Percentiles rank a stretch among this genome's conserved stretches.
Evolutionary conservation across 1,140 invertebrate species (phyloP).

Genomic region (Drosophila santomea): DNA sequence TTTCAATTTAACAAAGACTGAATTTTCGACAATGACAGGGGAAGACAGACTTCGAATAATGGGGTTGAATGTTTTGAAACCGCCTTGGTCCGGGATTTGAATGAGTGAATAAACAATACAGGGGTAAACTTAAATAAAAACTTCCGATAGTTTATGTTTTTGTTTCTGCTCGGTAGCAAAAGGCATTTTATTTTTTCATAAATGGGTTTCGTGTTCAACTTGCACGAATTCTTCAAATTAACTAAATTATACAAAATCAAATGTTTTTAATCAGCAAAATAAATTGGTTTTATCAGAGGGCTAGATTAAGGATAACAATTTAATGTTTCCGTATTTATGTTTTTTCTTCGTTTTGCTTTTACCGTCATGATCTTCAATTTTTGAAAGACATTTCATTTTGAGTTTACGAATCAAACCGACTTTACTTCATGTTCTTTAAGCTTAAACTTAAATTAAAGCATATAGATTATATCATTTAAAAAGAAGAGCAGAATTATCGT

Average conservation of each 20-base stretch:
- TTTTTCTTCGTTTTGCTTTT: slow-evolving; percentile 13
- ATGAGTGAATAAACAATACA: slow-evolving; percentile 9
- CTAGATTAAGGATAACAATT: slow-evolving; percentile 50
- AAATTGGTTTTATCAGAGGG: slow-evolving; percentile 25
- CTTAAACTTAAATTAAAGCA: slow-evolving; percentile 66
- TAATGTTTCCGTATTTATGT: slow-evolving; percentile 22
- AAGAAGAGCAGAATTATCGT: slow-evolving; percentile 39
- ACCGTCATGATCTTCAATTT: slow-evolving; percentile 11
- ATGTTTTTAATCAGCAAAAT: slow-evolving; percentile 36
- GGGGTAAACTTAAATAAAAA: slow-evolving; percentile 20
- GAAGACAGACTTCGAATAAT: slow-evolving; percentile 2
- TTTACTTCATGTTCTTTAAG: slow-evolving; percentile 42
- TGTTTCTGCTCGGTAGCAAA: slow-evolving; percentile 64
- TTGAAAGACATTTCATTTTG: slow-evolving; percentile 24
- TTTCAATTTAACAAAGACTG: slow-evolving; percentile 59
- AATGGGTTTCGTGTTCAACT: slow-evolving; percentile 25
- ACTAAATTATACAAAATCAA: slow-evolving; percentile 61
- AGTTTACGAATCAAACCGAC: slow-evolving; percentile 54
- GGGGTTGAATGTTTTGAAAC: slow-evolving; percentile 52
- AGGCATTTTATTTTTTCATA: slow-evolving; percentile 73
- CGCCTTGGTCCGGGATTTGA: slow-evolving; percentile 55
- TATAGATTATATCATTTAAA: slow-evolving; percentile 43
- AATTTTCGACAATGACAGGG: not conserved
- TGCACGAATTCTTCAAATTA: slow-evolving; percentile 61
- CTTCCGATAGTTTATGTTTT: slow-evolving; percentile 27